Percentiles rank a stretch among this genome's conserved stretches.
phyloP scores from a whole-genome alignment of 2,797 vertebrate genomes.

The Nyctibius grandis region DNA sequence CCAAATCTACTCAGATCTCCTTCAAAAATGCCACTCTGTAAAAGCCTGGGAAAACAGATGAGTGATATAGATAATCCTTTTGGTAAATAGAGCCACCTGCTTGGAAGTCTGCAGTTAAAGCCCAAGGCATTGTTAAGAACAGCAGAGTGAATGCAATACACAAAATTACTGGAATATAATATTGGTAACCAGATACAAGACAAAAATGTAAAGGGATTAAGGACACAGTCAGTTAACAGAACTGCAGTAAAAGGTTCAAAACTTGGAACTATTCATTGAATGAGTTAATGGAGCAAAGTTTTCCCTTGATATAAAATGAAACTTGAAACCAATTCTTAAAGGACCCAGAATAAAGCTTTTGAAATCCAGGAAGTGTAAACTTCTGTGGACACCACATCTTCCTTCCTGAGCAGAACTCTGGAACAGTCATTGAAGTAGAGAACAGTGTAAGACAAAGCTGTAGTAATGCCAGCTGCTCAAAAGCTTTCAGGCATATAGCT shows the following conservation, averaged over 20 bases:
- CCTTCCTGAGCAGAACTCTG: not conserved
- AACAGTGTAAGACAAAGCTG: not conserved
- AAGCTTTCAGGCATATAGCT: not conserved
- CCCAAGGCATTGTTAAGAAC: not conserved
- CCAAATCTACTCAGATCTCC: not conserved
- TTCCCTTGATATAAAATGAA: conserved; percentile 33
- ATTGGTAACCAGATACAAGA: conserved; percentile 42
- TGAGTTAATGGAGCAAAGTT: conserved; percentile 12
- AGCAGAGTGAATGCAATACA: not conserved
- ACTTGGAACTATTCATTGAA: conserved; percentile 11
- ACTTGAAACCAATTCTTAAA: conserved; percentile 11
- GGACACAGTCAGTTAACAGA: conserved; percentile 23
- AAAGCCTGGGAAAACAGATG: conserved; percentile 53
- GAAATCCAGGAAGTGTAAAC: conserved; percentile 29
- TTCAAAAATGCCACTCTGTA: conserved; percentile 15
- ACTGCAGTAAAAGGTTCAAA: conserved; percentile 10
- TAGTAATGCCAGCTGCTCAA: not conserved
- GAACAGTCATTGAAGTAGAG: not conserved
- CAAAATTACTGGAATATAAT: conserved; percentile 26
- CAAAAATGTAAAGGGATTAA: conserved; percentile 52
- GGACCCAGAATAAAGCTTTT: not conserved
- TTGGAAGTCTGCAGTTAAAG: conserved; percentile 18
- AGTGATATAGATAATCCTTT: conserved; percentile 26
- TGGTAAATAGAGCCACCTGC: conserved; percentile 48
- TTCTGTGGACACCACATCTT: not conserved